Conservation (phyloP, 2,113 vertebrate genomes). For the Glareola pratincola region DNA sequence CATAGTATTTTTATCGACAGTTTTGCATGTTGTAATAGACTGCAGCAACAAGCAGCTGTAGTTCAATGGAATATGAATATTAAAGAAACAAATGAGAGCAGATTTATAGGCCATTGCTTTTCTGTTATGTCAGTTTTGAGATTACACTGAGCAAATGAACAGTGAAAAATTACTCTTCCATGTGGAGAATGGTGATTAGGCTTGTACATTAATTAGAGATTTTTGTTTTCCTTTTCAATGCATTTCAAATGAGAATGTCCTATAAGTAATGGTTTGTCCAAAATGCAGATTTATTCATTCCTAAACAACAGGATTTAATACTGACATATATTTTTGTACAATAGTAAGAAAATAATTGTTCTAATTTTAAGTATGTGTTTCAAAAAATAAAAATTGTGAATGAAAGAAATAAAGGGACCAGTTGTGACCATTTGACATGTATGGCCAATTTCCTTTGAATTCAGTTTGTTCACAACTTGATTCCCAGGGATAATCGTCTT, state of each 20-base stretch:
- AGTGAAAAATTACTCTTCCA: constrained; percentile 87
- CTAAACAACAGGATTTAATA: constrained; percentile 59
- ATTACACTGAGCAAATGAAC: constrained; percentile 84
- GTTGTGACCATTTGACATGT: neutral
- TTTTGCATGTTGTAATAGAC: constrained; percentile 79
- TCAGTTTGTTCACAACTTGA: neutral
- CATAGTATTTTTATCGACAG: constrained; percentile 82
- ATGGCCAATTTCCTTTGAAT: neutral
- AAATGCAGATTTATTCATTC: constrained; percentile 70
- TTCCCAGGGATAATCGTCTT: neutral
- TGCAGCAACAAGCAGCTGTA: constrained; percentile 78
- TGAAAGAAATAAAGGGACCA: neutral
- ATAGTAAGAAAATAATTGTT: neutral
- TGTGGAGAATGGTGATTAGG: constrained; percentile 87
- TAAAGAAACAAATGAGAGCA: constrained; percentile 81
- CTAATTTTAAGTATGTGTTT: constrained; percentile 15
- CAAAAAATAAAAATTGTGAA: neutral
- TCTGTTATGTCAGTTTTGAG: constrained; percentile 83
- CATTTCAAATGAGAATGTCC: constrained; percentile 80
- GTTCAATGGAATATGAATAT: constrained; percentile 84
- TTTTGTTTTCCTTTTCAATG: constrained; percentile 82
- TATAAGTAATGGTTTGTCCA: constrained; percentile 70
- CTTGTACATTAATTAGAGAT: constrained; percentile 88
- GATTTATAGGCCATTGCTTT: constrained; percentile 83
- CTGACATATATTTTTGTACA: constrained; percentile 24